Conservation (phyloP, 1,140 invertebrate genomes). For the Drosophila quadrilineata region DNA sequence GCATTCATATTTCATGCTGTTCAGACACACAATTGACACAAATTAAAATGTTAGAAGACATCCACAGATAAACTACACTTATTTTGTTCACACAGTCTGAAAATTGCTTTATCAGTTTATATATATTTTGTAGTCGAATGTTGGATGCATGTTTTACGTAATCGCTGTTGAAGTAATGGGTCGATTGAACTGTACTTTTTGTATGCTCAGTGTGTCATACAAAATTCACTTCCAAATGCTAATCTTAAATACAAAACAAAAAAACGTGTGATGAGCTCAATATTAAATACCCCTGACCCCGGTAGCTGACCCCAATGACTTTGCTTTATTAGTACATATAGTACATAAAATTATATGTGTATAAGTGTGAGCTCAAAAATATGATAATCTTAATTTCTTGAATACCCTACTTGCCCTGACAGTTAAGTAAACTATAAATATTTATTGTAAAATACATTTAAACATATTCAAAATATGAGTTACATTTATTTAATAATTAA, state of each 20-base stretch:
- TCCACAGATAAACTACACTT: conserved; percentile 18
- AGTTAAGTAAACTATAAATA: too few species aligned
- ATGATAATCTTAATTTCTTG: too few species aligned
- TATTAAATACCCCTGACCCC: too few species aligned
- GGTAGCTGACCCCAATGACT: conserved; percentile 7
- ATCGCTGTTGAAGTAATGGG: background rate
- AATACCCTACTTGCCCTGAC: too few species aligned
- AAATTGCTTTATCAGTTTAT: background rate
- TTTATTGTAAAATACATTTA: too few species aligned
- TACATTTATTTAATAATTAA: too few species aligned
- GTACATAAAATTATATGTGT: background rate
- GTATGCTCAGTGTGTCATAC: conserved; percentile 18
- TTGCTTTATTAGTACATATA: background rate
- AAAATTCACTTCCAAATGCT: conserved; percentile 19
- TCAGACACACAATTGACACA: conserved; percentile 31
- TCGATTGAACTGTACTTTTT: conserved; percentile 58
- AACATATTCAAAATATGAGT: too few species aligned
- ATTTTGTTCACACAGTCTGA: conserved; percentile 13
- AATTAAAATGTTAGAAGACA: too few species aligned
- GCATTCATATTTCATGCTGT: background rate
- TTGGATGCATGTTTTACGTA: too few species aligned
- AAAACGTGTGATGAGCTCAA: background rate
- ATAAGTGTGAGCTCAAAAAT: background rate
- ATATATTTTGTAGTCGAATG: too few species aligned
- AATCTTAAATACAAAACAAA: conserved; percentile 18